These are phyloP conservation scores for Pammene aurita DNA, from an alignment of 2,888 invertebrate species.

Conservation along the genomic window DNA sequence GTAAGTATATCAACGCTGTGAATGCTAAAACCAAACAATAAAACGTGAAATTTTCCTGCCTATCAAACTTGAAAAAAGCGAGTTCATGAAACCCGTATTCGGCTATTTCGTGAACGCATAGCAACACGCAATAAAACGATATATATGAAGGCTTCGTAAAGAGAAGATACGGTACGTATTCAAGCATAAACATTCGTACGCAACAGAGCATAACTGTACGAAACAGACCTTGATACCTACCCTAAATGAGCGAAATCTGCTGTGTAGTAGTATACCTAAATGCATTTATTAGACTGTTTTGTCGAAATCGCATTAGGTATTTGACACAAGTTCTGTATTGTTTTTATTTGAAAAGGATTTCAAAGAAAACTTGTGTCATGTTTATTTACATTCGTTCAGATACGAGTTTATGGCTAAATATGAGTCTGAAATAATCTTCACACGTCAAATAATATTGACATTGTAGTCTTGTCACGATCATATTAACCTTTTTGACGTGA, in stretches of 20 bases:
- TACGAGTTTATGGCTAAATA: too few relatives aligned
- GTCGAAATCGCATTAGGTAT: too few relatives aligned
- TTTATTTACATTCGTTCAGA: too few relatives aligned
- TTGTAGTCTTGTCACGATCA: too few relatives aligned
- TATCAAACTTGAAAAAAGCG: conserved; percentile 24
- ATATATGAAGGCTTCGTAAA: conserved; percentile 26
- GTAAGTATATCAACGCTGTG: not conserved
- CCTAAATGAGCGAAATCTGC: conserved; percentile 2
- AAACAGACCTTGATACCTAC: conserved; percentile 26
- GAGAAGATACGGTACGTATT: conserved; percentile 37
- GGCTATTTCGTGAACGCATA: conserved; percentile 31
- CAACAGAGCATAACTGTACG: conserved; percentile 33
- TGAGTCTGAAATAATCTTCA: too few relatives aligned
- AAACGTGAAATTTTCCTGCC: conserved; percentile 23
- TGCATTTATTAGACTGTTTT: too few relatives aligned
- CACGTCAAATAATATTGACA: too few relatives aligned
- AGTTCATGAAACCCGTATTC: conserved; percentile 33
- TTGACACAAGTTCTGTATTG: too few relatives aligned
- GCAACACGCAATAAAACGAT: conserved; percentile 32
- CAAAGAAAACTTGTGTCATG: too few relatives aligned
- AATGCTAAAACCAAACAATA: not conserved
- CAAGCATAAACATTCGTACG: conserved; percentile 39
- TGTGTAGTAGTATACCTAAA: not conserved
- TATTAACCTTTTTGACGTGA: too few relatives aligned
- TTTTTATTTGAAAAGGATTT: too few relatives aligned